phyloP scores from a whole-genome alignment of 2,888 invertebrate genomes.

The Hedychridium roseum region DNA sequence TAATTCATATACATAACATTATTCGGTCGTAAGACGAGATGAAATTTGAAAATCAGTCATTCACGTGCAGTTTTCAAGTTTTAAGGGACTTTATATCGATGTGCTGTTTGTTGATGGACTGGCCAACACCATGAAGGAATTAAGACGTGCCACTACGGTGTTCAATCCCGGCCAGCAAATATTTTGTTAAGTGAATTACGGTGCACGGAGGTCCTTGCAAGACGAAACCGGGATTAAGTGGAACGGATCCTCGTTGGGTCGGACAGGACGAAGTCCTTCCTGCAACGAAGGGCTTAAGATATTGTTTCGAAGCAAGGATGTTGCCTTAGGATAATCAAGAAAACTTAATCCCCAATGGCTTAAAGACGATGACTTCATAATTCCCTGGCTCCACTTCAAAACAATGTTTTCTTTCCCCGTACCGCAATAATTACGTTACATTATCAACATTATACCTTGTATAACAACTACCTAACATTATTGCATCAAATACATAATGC shows the following conservation, averaged over 20 bases:
- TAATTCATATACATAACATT: too few relatives aligned
- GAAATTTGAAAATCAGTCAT: too few relatives aligned
- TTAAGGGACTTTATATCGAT: too few relatives aligned
- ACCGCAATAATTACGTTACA: too few relatives aligned
- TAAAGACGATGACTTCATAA: slow-evolving; percentile 48
- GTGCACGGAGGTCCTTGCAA: slow-evolving; percentile 47
- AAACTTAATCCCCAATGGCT: slow-evolving; percentile 49
- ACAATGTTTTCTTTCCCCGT: slow-evolving; percentile 8
- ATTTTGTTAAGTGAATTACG: slow-evolving; percentile 32
- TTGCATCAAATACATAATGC: too few relatives aligned
- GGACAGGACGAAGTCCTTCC: slow-evolving; percentile 48
- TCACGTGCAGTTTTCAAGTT: too few relatives aligned
- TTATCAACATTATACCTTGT: too few relatives aligned
- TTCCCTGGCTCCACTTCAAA: slow-evolving; percentile 17
- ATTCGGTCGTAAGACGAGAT: too few relatives aligned
- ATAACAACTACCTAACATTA: too few relatives aligned
- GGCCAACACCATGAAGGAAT: too few relatives aligned
- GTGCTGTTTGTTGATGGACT: too few relatives aligned
- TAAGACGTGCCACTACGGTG: too few relatives aligned
- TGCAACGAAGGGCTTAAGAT: slow-evolving; percentile 46
- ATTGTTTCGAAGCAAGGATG: slow-evolving; percentile 53
- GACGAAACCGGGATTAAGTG: slow-evolving; percentile 53
- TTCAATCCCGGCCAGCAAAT: slow-evolving; percentile 27
- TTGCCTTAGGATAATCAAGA: slow-evolving; percentile 58
- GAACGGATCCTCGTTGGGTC: slow-evolving; percentile 53